Percentiles rank a stretch among this genome's conserved stretches.
phyloP scores from a whole-genome alignment of 2,113 vertebrate genomes.

The Chinchilla lanigera region DNA sequence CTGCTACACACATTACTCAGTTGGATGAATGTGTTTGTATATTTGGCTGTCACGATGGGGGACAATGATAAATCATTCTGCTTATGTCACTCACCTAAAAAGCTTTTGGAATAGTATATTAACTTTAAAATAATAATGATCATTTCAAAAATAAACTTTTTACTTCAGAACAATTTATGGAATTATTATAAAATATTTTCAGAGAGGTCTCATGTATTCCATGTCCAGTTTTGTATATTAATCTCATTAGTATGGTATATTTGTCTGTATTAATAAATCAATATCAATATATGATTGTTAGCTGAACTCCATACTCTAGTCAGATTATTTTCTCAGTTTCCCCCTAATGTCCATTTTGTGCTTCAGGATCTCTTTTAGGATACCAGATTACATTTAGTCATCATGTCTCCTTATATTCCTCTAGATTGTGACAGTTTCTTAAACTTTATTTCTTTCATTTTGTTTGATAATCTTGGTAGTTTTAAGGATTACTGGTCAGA shows the following conservation, averaged over 20 bases:
- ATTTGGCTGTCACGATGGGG: neutral
- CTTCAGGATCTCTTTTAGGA: neutral
- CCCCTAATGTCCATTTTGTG: neutral
- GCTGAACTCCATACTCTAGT: neutral
- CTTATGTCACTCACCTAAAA: neutral
- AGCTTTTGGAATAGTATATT: neutral
- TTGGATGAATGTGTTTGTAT: neutral
- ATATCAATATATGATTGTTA: neutral
- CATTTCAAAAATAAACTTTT: neutral
- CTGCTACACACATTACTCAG: neutral
- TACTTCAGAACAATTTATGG: constrained; percentile 14
- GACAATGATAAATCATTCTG: neutral
- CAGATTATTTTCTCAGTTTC: constrained; percentile 23
- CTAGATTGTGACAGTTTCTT: neutral
- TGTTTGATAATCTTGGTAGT: neutral
- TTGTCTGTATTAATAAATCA: constrained; percentile 10
- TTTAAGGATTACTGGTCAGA: neutral
- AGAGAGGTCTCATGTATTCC: neutral
- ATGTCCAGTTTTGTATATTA: neutral
- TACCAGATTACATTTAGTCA: too few species aligned
- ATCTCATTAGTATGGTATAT: neutral
- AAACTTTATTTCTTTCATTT: neutral
- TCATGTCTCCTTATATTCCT: neutral
- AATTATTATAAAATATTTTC: neutral
- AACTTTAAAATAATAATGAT: constrained; percentile 49